Base-by-base conservation (phyloP, 2,888 invertebrate species). In the Drosophila diplacantha region DNA sequence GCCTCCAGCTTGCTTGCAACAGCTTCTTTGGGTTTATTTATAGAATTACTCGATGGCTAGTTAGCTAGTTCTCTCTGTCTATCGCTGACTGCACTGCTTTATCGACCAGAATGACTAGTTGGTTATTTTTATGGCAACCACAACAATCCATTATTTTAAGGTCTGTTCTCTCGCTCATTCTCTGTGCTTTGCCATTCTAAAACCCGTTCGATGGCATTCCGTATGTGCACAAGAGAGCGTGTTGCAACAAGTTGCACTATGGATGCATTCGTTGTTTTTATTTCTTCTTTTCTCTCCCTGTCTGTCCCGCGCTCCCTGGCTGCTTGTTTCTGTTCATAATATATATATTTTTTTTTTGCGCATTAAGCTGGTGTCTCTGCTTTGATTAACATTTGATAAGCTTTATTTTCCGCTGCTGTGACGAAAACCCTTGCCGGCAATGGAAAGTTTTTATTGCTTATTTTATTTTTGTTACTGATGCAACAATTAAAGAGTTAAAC, bases 171-270 rank as follows among this genome's bases (percentile, higher is more conserved):
- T 60, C 41, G 35, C 60, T 11, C 41, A 29, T 46, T 24, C 26
- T 60, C 32, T 9, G 22, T 20, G 26, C 16, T n/a, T 34, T 44
- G 37, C 34, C 67, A 39, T 64, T 52, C 57, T 55, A 67, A 82
- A 77, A 77, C 77, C 80, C 69, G 77, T 77, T 82, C 65, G 65
- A 69, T 83, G 63, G 83, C 77, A 80, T 77, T 77, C 77, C 76
- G n/a, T 66, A 31, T 71, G 58, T 55, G 16, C 29, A 20, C 34
- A 20, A 52, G 35, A 16, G 52, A 29, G 37, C 29, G 44, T 65
- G 57, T 58, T 57, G 59, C 59, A 71, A 64, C 65, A 65, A 60
- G 58, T 60, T 65, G 66, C 64, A 64, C 63, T 57, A 49, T 53
- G 39, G 43, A 24, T 46, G 44, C 52, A 54, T 46, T 65, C 16